phyloP scores from a whole-genome alignment of 2,888 invertebrate genomes.

The Lasioglossum morio region DNA sequence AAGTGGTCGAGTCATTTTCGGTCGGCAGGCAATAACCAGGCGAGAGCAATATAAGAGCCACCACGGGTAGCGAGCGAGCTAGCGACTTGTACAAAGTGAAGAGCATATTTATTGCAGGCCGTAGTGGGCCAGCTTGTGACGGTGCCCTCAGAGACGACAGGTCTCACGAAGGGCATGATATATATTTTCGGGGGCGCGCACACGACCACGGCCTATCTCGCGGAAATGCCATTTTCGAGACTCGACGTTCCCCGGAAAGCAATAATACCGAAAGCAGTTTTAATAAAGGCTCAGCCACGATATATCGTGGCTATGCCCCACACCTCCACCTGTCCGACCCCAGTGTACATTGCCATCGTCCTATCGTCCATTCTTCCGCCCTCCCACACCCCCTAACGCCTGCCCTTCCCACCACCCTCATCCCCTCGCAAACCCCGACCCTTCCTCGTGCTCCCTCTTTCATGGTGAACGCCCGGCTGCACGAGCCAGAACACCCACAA shows the following conservation, averaged over 20 bases:
- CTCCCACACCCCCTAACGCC: conserved; percentile 39
- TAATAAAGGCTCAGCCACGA: conserved; percentile 78
- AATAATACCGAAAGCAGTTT: conserved; percentile 79
- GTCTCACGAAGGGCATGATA: conserved; percentile 48
- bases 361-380: conserved; percentile 68
- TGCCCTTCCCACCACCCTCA: not conserved
- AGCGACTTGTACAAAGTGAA: conserved; percentile 72
- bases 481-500: conserved; percentile 27
- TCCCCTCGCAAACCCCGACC: conserved; percentile 16
- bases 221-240: conserved; percentile 76
- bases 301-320: conserved; percentile 72
- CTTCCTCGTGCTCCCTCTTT: conserved; percentile 32
- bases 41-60: conserved; percentile 67
- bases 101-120: conserved; percentile 72
- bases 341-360: conserved; percentile 66
- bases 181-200: conserved; percentile 60
- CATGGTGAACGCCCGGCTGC: conserved; percentile 38
- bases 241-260: conserved; percentile 76
- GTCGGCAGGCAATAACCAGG: conserved; percentile 66
- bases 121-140: conserved; percentile 56
- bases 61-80: conserved; percentile 10
- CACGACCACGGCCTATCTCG: conserved; percentile 72
- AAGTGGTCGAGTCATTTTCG: conserved; percentile 61
- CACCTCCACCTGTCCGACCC: conserved; percentile 66
- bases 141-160: conserved; percentile 55